Evolutionary conservation across 2,113 vertebrate genomes (phyloP), one percentile per base, ranked within the genome.

Genomic region (Salvelinus sp.): DNA sequence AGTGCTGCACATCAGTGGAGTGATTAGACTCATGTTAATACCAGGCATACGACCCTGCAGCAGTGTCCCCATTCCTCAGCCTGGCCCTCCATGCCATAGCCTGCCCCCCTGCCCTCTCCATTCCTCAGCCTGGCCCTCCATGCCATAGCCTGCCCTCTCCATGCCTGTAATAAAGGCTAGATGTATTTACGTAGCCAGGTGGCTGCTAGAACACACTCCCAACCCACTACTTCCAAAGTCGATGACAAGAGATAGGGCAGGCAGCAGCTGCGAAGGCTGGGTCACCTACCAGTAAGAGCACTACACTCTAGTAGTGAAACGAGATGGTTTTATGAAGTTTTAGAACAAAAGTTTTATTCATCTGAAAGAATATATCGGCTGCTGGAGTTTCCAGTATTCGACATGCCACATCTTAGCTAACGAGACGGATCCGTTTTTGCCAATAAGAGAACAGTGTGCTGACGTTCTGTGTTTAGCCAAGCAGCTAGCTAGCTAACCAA

Each of bases 191-290:
- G 57, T 33, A 70, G 48, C 82, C 79, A 79, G 77, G 38, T 44
- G 38, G 38, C 9, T 44, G 9, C 9, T 10, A 10, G 38, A 44
- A 44, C 38, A 44, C 38, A 44, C 9, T 9, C 38, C 9, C 38
- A 44, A 44, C 38, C 74, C 16, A 4, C 60, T 18, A 9, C 60
- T 63, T 27, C 3, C 25, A 48, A 67, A 14, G 62, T 65, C 79
- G 85, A 81, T 85, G 86, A 88, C 77, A 16, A 78, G 85, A 79
- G 76, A 65, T 66, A 3, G 58, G 70, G 68, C 76, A 78, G 86
- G 85, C 87, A 80, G 86, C 90, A 90, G 87, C 91, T 91, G 91
- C 81, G 83, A 18, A 78, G 79, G 85, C 83, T 83, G 79, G 79
- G 69, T 89, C 83, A 78, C 82, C 86, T 84, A 85, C 83, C 83